phyloP scores from a whole-genome alignment of 2,797 vertebrate genomes.

The Perodicticus potto region DNA sequence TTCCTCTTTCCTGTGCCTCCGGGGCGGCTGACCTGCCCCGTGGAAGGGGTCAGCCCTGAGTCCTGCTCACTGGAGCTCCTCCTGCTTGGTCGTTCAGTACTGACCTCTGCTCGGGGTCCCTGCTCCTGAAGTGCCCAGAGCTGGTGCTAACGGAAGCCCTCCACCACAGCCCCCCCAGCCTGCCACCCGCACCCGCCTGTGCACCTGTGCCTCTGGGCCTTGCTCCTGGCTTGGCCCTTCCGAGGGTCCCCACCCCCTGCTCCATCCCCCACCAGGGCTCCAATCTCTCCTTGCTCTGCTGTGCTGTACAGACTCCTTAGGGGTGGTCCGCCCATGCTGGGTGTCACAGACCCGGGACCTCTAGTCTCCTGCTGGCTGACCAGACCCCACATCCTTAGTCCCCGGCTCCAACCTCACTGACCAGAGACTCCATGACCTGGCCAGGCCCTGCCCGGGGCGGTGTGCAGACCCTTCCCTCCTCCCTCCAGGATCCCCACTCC shows the following conservation, averaged over 20 bases:
- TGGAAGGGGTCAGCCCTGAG: fast-evolving
- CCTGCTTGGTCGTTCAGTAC: background rate
- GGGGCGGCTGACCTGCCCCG: fast-evolving
- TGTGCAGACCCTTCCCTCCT: too few species aligned
- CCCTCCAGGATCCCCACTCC: background rate
- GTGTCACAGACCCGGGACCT: too few species aligned
- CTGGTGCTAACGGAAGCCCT: background rate
- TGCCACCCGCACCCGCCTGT: fast-evolving
- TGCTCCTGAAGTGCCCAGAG: background rate
- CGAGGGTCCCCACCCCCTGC: fast-evolving
- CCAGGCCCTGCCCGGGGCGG: fast-evolving
- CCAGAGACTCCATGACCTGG: too few species aligned
- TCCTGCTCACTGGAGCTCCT: background rate
- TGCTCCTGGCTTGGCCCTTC: background rate
- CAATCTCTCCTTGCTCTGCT: too few species aligned
- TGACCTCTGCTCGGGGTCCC: too few species aligned
- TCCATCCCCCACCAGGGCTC: too few species aligned
- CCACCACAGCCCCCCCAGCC: background rate
- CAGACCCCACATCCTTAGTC: too few species aligned
- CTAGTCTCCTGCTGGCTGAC: too few species aligned
- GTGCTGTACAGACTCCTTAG: too few species aligned
- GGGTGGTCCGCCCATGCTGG: too few species aligned
- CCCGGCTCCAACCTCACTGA: fast-evolving
- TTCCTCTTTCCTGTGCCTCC: background rate
- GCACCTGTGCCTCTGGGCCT: background rate